phyloP scores from a whole-genome alignment of 2,797 vertebrate species.

The Tangara arthus region DNA sequence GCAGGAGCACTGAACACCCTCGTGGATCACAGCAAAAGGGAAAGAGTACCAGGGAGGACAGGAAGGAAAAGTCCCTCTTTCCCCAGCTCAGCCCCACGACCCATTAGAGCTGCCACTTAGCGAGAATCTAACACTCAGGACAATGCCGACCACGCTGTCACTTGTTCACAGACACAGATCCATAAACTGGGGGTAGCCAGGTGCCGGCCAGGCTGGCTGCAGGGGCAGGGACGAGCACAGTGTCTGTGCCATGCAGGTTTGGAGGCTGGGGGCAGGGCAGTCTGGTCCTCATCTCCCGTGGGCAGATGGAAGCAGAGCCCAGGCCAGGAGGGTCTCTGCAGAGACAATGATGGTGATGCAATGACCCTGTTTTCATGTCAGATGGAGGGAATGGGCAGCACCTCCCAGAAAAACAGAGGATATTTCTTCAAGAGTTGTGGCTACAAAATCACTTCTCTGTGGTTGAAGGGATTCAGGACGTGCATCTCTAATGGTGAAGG shows the following conservation, averaged over 20 bases:
- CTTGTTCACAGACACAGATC: background rate
- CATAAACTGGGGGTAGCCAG: accelerated
- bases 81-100: background rate
- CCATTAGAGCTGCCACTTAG: background rate
- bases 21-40: background rate
- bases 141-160: background rate
- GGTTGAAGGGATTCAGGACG: accelerated
- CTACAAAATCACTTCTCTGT: background rate
- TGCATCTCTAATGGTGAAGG: background rate
- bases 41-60: background rate
- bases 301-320: background rate
- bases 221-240: accelerated
- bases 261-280: background rate
- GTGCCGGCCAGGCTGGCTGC: background rate
- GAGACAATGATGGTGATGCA: accelerated
- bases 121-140: background rate
- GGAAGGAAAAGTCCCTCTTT: background rate
- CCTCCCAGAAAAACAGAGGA: background rate
- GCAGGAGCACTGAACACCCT: background rate
- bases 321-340: background rate
- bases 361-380: background rate
- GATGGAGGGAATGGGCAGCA: background rate
- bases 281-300: background rate
- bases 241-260: accelerated
- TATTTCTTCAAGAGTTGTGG: background rate